phyloP scores from a whole-genome alignment of 1,140 invertebrate species.

The Bombus confusus region DNA sequence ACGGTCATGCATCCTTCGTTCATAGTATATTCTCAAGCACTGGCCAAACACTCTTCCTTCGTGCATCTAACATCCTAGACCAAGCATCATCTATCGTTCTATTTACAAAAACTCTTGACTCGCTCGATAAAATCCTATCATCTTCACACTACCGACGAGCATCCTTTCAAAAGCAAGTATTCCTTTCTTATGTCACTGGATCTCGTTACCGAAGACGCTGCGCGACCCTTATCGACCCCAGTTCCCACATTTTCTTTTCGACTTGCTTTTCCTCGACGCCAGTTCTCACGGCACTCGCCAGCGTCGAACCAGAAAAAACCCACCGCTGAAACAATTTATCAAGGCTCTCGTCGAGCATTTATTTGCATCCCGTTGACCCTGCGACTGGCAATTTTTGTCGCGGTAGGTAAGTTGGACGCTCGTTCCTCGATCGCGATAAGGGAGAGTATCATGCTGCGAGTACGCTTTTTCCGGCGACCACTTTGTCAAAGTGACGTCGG shows the following conservation, averaged over 20 bases:
- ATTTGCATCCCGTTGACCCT: slow-evolving; percentile 26
- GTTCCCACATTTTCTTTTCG: not conserved
- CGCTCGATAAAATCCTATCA: not conserved
- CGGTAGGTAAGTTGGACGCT: not conserved
- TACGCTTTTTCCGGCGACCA: not conserved
- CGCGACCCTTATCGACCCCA: not conserved
- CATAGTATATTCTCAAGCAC: too few species aligned
- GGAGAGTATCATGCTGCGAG: not conserved
- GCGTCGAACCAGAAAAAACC: not conserved
- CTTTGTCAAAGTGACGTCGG: slow-evolving; percentile 14
- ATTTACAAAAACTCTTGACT: not conserved
- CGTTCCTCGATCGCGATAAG: too few species aligned
- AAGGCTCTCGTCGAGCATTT: not conserved
- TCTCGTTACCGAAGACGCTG: not conserved
- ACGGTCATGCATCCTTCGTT: too few species aligned
- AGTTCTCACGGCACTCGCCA: not conserved
- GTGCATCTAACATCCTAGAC: not conserved
- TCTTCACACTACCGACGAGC: not conserved
- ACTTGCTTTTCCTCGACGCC: not conserved
- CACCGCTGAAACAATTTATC: slow-evolving; percentile 1
- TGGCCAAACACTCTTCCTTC: not conserved
- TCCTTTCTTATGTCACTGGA: not conserved
- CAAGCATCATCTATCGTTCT: not conserved
- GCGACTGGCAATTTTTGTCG: not conserved
- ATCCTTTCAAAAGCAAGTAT: not conserved